Evolutionary conservation across 2,113 vertebrate genomes (phyloP).

Genomic region (Nothocercus nigrocapillus): DNA sequence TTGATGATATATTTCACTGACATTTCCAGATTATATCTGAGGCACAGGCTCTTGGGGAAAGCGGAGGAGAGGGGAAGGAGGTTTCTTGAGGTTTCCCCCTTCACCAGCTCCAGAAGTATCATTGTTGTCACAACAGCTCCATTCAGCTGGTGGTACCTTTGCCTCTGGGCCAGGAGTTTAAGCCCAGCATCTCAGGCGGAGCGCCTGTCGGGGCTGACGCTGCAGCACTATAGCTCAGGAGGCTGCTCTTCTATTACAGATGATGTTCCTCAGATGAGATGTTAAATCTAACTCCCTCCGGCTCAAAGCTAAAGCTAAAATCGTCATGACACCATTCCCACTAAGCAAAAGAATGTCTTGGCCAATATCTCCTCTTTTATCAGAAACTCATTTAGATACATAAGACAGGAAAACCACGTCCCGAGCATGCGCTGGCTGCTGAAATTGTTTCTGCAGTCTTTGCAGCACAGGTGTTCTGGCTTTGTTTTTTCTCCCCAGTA

Average conservation of each 20-base stretch:
- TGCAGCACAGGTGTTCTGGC: background rate
- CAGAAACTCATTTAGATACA: background rate
- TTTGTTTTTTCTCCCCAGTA: background rate
- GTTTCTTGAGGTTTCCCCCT: background rate
- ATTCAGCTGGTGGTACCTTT: background rate
- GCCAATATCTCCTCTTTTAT: background rate
- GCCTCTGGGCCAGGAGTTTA: background rate
- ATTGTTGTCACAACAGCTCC: background rate
- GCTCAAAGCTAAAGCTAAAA: slow-evolving; percentile 6
- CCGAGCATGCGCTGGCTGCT: background rate
- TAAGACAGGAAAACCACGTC: background rate
- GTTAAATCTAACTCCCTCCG: background rate
- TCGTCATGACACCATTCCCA: background rate
- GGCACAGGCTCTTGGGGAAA: background rate
- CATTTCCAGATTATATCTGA: background rate
- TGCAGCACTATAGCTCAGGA: background rate
- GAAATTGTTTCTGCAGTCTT: background rate
- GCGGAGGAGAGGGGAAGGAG: fast-evolving
- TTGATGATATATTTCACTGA: background rate
- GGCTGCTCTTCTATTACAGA: background rate
- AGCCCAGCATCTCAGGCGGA: background rate
- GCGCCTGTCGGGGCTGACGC: background rate
- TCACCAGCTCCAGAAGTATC: background rate
- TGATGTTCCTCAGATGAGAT: background rate
- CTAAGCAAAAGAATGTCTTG: background rate